Evolutionary conservation across 2,113 vertebrate species (phyloP), one percentile per base, ranked within the genome.

Genomic region (Danionella cerebrum): DNA sequence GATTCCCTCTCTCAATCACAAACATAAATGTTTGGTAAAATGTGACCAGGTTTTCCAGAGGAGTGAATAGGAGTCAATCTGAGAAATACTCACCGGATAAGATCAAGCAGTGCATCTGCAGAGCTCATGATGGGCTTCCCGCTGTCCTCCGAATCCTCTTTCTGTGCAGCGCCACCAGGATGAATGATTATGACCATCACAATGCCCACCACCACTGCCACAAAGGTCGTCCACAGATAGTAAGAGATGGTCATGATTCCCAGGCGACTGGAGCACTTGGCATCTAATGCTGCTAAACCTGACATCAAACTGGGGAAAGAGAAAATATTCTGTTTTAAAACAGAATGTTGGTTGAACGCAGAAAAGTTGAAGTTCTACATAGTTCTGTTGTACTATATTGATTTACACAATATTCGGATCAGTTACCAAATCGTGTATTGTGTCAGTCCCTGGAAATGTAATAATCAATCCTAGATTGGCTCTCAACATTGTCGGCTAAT

Each of bases 211-310:
- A 98, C 75, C 38, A 98, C 96, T 0, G 96, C 96, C 64, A 99
- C 85, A 54, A 99, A 98, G 3, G 96, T 99, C 79, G 96, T 99
- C 95, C 95, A 98, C 70, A 99, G 86, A 84, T 98, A 99, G 84
- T 99, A 98, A 1, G 96, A 95, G 78, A 99, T 86, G 0, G 96
- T 99, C 83, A 99, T 94, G 80, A 98, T 90, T 51, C 96, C 96
- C 84, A 99, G 77, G 48, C 93, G 93, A 71, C 95, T 96, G 67
- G 95, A 97, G 25, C 94, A 96, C 86, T 98, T 99, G 73, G 95
- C 91, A 29, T 99, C 95, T 77, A 99, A 84, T 25, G 96, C 95
- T 66, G 96, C 94, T 0, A 99, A 89, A 54, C 96, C 94, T 0
- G 96, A 99, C 93, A 99, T 96, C 83, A 98, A 83, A 80, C 96